These are phyloP conservation scores for Volucella inflata DNA, from an alignment of 2,888 invertebrate species.

Conservation along the genomic window DNA sequence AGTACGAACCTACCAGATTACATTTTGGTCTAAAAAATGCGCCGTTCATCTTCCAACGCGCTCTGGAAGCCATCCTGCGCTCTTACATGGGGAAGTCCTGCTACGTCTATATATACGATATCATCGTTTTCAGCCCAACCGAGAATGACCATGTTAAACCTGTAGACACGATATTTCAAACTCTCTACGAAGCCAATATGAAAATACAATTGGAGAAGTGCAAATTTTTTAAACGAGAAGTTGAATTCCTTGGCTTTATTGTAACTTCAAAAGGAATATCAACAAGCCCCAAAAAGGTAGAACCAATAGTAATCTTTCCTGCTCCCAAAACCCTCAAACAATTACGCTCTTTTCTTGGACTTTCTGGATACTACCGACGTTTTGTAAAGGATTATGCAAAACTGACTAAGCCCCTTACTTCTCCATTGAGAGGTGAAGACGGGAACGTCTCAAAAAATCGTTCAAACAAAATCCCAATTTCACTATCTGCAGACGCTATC, in stretches of 20 bases:
- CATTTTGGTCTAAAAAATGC: conserved; percentile 63
- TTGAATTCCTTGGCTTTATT: not conserved
- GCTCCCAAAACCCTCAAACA: conserved; percentile 35
- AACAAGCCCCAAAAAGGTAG: conserved; percentile 50
- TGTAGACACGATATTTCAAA: conserved; percentile 8
- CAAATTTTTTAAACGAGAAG: conserved; percentile 19
- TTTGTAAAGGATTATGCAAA: conserved; percentile 46
- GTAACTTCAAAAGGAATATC: conserved; percentile 41
- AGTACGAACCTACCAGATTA: conserved; percentile 35
- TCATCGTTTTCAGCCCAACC: conserved; percentile 31
- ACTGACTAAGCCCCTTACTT: conserved; percentile 33
- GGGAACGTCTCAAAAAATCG: conserved; percentile 38
- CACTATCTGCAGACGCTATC: not conserved
- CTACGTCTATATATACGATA: conserved; percentile 51
- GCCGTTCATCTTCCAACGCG: conserved; percentile 48
- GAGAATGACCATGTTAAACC: conserved; percentile 50
- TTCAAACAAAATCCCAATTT: conserved; percentile 20
- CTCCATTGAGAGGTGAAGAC: conserved; percentile 45
- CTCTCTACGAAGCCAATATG: conserved; percentile 5
- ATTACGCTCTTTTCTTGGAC: conserved; percentile 40
- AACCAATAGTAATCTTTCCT: conserved; percentile 49
- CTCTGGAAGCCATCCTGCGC: conserved; percentile 37
- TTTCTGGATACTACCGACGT: conserved; percentile 47
- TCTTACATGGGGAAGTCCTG: not conserved
- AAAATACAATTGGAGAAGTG: not conserved